Base-by-base conservation (phyloP, 2,113 vertebrate genomes). In the Sigmodon hispidus region DNA sequence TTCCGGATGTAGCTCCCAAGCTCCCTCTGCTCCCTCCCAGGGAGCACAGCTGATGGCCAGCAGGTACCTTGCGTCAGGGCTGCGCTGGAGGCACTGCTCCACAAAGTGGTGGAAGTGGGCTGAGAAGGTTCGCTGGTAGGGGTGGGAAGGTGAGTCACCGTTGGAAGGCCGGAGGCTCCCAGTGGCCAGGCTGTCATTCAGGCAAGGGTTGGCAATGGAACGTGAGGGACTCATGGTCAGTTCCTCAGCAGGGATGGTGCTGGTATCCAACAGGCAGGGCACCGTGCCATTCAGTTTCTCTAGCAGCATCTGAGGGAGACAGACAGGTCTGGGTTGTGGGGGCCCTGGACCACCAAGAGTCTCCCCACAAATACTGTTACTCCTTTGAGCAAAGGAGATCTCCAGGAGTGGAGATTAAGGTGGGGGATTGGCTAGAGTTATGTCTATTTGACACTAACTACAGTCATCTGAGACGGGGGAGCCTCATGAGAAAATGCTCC, bases 221-320 rank as follows among this genome's bases (percentile, higher is more conserved):
- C 99, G 99, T 0, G 99, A 99, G 0, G 98, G 99, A 50, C 99
- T 99, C 98, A 99, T 98, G 0, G 99, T 99, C 92, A 99, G 98
- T 97, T 99, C 99, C 57, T 99, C 99, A 0, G 99, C 99, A 0
- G 99, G 99, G 84, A 99, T 99, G 0, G 99, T 99, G 97, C 99
- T 99, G 92, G 99, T 99, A 98, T 99, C 99, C 55, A 99, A 95
- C 91, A 99, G 97, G 97, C 99, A 99, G 11, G 99, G 99, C 67
- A 99, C 99, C 0, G 99, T 99, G 45, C 99, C 99, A 0, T 99
- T 99, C 87, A 99, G 98, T 96, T 99, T 99, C 96, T 99, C 99
- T 97, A 99, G 97, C 69, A 99, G 98, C 99, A 99, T 99, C 99
- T 99, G 97, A 17, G 69, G 67, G 59, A 75, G 69, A 87, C n/a